A percentile compares a stretch with the other conserved stretches of the same genome.
Evolutionary conservation across 92 coral and sea anemone genomes (phyloP).

Genomic region (Actinernus sp.): DNA sequence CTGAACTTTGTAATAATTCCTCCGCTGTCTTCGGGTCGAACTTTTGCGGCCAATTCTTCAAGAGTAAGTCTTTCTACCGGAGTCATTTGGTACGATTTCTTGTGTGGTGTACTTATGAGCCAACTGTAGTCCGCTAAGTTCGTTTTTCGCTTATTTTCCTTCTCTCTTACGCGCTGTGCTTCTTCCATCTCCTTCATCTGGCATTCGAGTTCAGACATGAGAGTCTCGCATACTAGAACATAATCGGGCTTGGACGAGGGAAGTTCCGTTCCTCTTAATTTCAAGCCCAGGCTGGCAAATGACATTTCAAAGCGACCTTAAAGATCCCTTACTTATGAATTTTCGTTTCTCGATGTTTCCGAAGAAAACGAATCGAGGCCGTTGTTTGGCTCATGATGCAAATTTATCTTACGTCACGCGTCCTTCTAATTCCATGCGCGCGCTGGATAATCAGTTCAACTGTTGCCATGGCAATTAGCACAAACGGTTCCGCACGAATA

Average conservation of each 20-base stretch:
- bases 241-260: slow-evolving; percentile 74
- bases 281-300: slow-evolving; percentile 65
- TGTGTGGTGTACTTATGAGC: slow-evolving; percentile 67
- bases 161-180: slow-evolving; percentile 48
- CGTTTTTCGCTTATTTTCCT: slow-evolving; percentile 65
- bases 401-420: too few relatives aligned
- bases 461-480: too few relatives aligned
- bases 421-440: too few relatives aligned
- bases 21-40: slow-evolving; percentile 81
- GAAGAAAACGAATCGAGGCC: too few relatives aligned
- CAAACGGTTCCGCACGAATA: too few relatives aligned
- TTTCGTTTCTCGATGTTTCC: too few relatives aligned
- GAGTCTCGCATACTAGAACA: slow-evolving; percentile 72
- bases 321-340: too few relatives aligned
- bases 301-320: slow-evolving; percentile 17
- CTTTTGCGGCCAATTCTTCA: slow-evolving; percentile 80
- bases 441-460: too few relatives aligned
- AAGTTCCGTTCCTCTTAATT: slow-evolving; percentile 40
- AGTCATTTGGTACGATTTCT: slow-evolving; percentile 51
- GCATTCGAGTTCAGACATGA: slow-evolving; percentile 78
- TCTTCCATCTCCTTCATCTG: slow-evolving; percentile 71
- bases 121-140: slow-evolving; percentile 82
- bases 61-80: slow-evolving; percentile 81
- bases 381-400: too few relatives aligned
- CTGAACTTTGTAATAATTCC: slow-evolving; percentile 72